Evolutionary conservation across 2,888 invertebrate genomes (phyloP).

Genomic region (Criorhina ranunculi): DNA sequence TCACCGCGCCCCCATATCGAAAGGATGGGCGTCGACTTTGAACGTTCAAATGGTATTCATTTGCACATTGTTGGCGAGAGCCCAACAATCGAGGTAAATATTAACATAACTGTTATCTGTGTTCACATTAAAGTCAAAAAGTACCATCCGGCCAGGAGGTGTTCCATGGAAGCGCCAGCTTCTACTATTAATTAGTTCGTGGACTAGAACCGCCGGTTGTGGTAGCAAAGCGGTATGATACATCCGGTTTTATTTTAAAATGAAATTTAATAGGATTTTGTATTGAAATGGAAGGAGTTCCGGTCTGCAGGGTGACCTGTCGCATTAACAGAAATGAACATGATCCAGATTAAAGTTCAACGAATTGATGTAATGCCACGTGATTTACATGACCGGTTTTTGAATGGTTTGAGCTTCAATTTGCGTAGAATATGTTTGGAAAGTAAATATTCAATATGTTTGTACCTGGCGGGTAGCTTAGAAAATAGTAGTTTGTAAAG

Average conservation of each 20-base stretch:
- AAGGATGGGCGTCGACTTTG: not conserved
- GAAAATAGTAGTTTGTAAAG: too few species aligned
- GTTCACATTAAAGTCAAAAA: constrained; percentile 55
- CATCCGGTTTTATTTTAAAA: constrained; percentile 33
- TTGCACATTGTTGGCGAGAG: constrained; percentile 44
- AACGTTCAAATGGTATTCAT: constrained; percentile 31
- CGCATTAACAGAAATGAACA: not conserved
- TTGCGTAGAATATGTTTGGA: too few species aligned
- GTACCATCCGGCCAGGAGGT: constrained; percentile 48
- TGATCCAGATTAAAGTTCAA: constrained; percentile 16
- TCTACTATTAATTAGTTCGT: constrained; percentile 42
- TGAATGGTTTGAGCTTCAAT: too few species aligned
- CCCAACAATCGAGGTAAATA: constrained; percentile 50
- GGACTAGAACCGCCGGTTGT: constrained; percentile 36
- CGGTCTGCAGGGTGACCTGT: too few species aligned
- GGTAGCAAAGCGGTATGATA: constrained; percentile 22
- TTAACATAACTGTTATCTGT: constrained; percentile 53
- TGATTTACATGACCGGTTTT: not conserved
- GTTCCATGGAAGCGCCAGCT: constrained; percentile 7
- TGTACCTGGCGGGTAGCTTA: too few species aligned
- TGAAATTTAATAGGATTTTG: constrained; percentile 15
- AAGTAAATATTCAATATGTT: too few species aligned
- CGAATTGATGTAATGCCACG: not conserved
- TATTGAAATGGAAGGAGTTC: not conserved
- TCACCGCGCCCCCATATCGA: not conserved